Evolutionary conservation across 2,113 vertebrate genomes (phyloP), one percentile per base, ranked within the genome.

Genomic region (Octodon degus): DNA sequence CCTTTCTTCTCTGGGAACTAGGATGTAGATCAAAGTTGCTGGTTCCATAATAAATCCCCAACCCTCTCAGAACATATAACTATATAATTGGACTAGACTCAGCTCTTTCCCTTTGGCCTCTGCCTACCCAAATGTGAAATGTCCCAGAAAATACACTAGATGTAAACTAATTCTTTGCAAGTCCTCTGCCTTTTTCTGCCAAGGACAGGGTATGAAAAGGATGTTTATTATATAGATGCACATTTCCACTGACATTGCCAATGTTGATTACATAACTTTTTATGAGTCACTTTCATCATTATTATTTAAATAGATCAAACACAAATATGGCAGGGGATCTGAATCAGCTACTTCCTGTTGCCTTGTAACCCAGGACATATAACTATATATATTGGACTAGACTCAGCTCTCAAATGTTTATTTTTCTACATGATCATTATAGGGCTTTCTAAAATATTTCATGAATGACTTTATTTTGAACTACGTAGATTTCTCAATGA

Each of bases 221-320:
- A 68, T 67, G 32, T 13, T 10, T 12, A 27, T 89, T 10, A 22
- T 13, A 43, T 13, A 20, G 17, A 60, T 82, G 4, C 37, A 85
- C 40, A 72, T 68, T 86, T 87, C 86, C 86, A 84, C 20, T 34
- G 62, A 63, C n/a, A 86, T 1, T 72, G 65, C 34, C 27, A 30
- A 19, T 58, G 19, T 27, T 65, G 27, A 50, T 89, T 74, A 43
- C 0, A 0, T 32, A 90, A 81, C 5, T 74, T 63, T 81, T 76
- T 19, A 40, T 43, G n/a, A 94, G 37, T 62, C 43, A 87, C 11
- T 83, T 83, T 80, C 65, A 91, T 90, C 79, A 94, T 85, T 88
- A 91, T 90, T 79, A 95, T 82, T 88, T 47, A 88, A 88, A 89
- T 6, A 53, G 34, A 95, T 92, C 37, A 65, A 30, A 95, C 50